These are phyloP conservation scores for Ochotona curzoniae DNA, from an alignment of 2,113 vertebrate genomes.

Conservation along the genomic window DNA sequence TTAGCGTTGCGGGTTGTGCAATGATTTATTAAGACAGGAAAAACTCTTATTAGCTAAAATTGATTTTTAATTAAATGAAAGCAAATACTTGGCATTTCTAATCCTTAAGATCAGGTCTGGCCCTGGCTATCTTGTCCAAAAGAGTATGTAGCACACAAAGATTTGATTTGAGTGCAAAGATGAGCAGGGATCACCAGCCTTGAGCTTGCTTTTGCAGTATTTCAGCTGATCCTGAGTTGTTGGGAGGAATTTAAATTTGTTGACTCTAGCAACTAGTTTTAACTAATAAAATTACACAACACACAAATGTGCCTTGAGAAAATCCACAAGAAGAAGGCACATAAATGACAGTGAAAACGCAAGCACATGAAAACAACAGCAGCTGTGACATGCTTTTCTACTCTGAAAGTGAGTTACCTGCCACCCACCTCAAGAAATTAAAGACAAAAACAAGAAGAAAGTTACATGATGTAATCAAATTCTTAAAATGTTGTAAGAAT, in stretches of 20 bases:
- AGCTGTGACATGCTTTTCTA: background rate
- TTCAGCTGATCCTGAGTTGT: background rate
- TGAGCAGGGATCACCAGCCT: background rate
- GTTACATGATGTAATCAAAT: background rate
- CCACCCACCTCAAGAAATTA: background rate
- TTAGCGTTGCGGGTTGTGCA: background rate
- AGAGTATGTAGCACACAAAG: rapidly evolving
- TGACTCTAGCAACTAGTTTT: background rate
- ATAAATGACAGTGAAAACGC: background rate
- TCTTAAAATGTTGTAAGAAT: background rate
- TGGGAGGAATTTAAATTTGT: background rate
- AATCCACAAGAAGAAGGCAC: background rate
- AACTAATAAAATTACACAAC: slow-evolving; percentile 9
- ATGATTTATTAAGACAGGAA: background rate
- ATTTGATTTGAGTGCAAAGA: no score
- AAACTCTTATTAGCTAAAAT: background rate
- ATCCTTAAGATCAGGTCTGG: background rate
- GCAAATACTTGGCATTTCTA: background rate
- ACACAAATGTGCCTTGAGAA: background rate
- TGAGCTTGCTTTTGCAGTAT: background rate
- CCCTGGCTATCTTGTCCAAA: background rate
- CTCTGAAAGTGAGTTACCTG: background rate
- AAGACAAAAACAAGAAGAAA: background rate
- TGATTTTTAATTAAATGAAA: slow-evolving; percentile 23
- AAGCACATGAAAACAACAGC: background rate